phyloP scores from a whole-genome alignment of 2,797 vertebrate genomes.

The Margarornis squamiger region DNA sequence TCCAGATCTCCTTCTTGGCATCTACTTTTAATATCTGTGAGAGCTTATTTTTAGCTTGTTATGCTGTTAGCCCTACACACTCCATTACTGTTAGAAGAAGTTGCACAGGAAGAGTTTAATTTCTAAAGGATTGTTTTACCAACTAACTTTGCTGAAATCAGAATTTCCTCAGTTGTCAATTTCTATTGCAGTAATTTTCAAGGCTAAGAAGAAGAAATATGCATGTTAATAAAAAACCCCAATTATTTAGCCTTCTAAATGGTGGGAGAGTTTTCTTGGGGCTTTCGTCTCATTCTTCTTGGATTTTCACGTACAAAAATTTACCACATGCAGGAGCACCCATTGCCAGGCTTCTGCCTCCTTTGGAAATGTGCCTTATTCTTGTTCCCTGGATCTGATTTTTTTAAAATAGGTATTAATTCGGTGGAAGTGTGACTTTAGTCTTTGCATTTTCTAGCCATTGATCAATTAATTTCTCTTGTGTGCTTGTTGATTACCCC shows the following conservation, averaged over 20 bases:
- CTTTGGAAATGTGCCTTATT: not conserved
- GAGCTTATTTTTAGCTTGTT: constrained; percentile 46
- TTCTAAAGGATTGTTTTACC: not conserved
- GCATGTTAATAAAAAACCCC: not conserved
- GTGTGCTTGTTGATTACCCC: not conserved
- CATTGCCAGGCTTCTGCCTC: not conserved
- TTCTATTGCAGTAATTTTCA: not conserved
- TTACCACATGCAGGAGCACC: not conserved
- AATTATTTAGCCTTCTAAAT: not conserved
- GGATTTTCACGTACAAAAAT: not conserved
- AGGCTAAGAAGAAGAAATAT: not conserved
- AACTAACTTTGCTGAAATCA: not conserved
- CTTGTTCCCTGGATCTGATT: not conserved
- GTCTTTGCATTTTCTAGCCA: not conserved
- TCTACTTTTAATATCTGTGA: constrained; percentile 36
- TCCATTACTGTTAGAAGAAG: not conserved
- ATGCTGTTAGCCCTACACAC: constrained; percentile 19
- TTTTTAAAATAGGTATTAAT: not conserved
- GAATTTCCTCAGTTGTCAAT: not conserved
- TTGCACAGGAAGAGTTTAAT: not conserved
- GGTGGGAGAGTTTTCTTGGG: not conserved
- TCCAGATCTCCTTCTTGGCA: constrained; percentile 49
- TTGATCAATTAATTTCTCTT: not conserved
- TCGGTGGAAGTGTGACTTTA: not conserved
- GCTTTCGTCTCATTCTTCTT: not conserved